Evolutionary conservation across 2,113 vertebrate genomes (phyloP), one percentile per base, ranked within the genome.

Genomic region (Mystacornis crossleyi): DNA sequence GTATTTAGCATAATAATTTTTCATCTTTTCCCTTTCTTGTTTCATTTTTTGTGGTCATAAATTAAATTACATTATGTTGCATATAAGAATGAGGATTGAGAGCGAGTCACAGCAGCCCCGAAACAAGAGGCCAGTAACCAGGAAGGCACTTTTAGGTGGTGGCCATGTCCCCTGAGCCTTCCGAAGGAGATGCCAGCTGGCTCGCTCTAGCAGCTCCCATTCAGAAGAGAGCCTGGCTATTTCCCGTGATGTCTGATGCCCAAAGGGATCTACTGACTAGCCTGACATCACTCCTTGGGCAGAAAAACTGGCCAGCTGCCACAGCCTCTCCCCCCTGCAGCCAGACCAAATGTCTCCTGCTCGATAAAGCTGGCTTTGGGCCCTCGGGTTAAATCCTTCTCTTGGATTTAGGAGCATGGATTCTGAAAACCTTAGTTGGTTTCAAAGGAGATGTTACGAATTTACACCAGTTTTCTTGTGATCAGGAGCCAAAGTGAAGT

Each of bases 1-100:
- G 65, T 55, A 92, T 78, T 97, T 95, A 90, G 79, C 79, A 92
- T 78, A 94, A 54, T 73, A 89, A 89, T 95, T 97, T 96, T 94
- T 89, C 84, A 92, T 96, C 60, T 95, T 90, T 67, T 93, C 65
- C 57, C 82, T 90, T 96, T 90, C 88, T 83, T 71, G 48, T 71
- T 93, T 74, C 55, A 57, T 66, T 90, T 86, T 72, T 74, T 77
- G 69, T 81, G 86, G 66, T 74, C 69, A 86, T 93, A 94, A 93
- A 94, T 96, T 82, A 72, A 65, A 91, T 90, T 86, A 53, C 36
- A n/a, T 91, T 60, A 42, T 50, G 29, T 55, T 80, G 48, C 40
- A 42, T 71, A 88, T n/a, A 86, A 71, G 67, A 92, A 80, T 26
- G 11, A 86, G 36, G 45, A 48, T 36, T 50, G 34, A 83, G 7